phyloP scores from a whole-genome alignment of 2,797 vertebrate genomes.

The Channallabes apus region DNA sequence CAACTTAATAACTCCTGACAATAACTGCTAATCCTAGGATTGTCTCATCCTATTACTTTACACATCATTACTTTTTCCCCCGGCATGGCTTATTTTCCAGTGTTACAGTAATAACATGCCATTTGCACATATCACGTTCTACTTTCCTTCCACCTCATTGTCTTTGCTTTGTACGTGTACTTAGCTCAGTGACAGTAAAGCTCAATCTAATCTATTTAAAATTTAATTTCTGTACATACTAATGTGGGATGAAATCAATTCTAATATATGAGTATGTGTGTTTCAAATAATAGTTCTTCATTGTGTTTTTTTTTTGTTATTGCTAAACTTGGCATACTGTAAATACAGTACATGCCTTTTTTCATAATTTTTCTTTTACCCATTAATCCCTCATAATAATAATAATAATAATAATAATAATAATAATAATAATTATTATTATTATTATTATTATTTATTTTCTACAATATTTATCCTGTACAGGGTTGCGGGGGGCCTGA shows the following conservation, averaged over 20 bases:
- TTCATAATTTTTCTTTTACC: background rate
- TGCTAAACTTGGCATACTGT: background rate
- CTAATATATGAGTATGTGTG: background rate
- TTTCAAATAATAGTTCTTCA: background rate
- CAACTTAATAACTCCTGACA: background rate
- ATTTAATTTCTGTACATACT: background rate
- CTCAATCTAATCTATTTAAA: background rate
- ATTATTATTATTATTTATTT: too few species aligned
- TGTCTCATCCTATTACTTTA: background rate
- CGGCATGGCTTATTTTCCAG: background rate
- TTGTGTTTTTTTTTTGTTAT: background rate
- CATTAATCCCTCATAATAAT: background rate
- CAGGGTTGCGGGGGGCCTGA: too few species aligned
- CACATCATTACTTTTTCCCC: background rate
- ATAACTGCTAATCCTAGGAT: background rate
- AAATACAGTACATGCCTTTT: background rate
- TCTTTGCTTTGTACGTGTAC: background rate
- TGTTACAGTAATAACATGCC: background rate
- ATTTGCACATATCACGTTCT: background rate
- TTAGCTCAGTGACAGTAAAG: background rate
- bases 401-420: background rate
- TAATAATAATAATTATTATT: background rate
- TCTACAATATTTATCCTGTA: too few species aligned
- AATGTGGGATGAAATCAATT: background rate
- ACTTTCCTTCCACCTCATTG: background rate